phyloP scores from a whole-genome alignment of 30 jellyfish, hydroid and myxozoan genomes.

The Clytia hemisphaerica region DNA sequence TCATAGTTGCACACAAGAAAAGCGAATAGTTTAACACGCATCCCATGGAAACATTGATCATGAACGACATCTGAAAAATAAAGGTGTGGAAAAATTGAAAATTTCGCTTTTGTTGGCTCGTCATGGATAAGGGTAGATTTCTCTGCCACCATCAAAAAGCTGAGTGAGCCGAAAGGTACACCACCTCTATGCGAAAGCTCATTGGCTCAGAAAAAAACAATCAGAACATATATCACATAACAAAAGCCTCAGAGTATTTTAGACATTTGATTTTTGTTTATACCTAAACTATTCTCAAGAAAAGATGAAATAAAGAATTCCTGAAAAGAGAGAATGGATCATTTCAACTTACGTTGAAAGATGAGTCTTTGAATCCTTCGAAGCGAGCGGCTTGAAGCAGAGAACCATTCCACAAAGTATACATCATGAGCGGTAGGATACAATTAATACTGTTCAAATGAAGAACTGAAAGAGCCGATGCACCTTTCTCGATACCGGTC shows the following conservation, averaged over 20 bases:
- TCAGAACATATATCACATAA: too few species aligned
- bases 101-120: not conserved
- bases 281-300: too few species aligned
- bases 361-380: slow-evolving; percentile 33
- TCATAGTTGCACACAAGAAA: slow-evolving; percentile 90
- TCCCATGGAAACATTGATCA: slow-evolving; percentile 58
- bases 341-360: slow-evolving; percentile 50
- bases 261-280: too few species aligned
- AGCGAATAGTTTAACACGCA: slow-evolving; percentile 81
- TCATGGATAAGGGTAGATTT: too few species aligned
- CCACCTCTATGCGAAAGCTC: too few species aligned
- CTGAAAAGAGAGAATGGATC: not conserved
- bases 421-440: slow-evolving; percentile 56
- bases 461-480: slow-evolving; percentile 68
- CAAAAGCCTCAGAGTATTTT: too few species aligned
- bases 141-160: too few species aligned
- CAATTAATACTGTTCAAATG: slow-evolving; percentile 95
- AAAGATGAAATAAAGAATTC: too few species aligned
- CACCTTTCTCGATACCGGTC: slow-evolving; percentile 80
- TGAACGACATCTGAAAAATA: slow-evolving; percentile 53
- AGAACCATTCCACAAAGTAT: slow-evolving; percentile 50
- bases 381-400: slow-evolving; percentile 35
- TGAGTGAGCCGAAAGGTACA: too few species aligned
- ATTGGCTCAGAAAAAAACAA: too few species aligned
- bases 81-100: not conserved